A percentile compares a stretch with the other conserved stretches of the same genome.
Evolutionary conservation across 2,797 vertebrate species (phyloP).

Genomic region (Alfaro cultratus): DNA sequence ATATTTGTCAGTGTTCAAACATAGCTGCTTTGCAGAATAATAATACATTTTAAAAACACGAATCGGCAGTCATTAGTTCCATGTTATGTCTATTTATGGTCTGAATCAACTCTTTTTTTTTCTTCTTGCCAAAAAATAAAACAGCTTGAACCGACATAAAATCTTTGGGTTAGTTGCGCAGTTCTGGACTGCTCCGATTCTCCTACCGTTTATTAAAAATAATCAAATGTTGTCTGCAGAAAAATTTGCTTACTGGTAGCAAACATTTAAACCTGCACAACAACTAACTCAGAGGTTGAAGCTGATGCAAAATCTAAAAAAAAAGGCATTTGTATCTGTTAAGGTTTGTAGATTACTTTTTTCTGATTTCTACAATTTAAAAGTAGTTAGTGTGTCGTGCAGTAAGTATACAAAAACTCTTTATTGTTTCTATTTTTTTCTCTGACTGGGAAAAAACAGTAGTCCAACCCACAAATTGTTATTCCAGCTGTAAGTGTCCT

Average conservation of each 20-base stretch:
- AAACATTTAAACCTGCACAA: background rate
- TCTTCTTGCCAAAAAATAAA: background rate
- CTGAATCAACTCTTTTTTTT: background rate
- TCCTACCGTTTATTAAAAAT: background rate
- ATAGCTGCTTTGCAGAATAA: conserved; percentile 34
- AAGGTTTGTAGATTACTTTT: background rate
- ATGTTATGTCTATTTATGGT: background rate
- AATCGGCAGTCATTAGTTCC: background rate
- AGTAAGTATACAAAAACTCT: background rate
- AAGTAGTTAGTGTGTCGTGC: background rate
- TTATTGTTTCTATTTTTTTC: conserved; percentile 5
- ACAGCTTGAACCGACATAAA: background rate
- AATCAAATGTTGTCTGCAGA: conserved; percentile 17
- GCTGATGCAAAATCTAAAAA: background rate
- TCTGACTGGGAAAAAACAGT: conserved; percentile 70
- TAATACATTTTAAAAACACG: conserved; percentile 11
- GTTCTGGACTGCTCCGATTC: background rate
- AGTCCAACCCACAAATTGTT: conserved; percentile 79
- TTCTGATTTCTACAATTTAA: background rate
- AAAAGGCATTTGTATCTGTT: background rate
- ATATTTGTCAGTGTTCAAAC: conserved; percentile 56
- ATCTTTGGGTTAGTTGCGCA: background rate
- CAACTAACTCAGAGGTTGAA: background rate
- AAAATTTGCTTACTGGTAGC: conserved; percentile 1
- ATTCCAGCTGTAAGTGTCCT: conserved; percentile 83